Evolutionary conservation across 2,797 vertebrate species (phyloP), one percentile per base, ranked within the genome.

Genomic region (Chloroceryle amazona): DNA sequence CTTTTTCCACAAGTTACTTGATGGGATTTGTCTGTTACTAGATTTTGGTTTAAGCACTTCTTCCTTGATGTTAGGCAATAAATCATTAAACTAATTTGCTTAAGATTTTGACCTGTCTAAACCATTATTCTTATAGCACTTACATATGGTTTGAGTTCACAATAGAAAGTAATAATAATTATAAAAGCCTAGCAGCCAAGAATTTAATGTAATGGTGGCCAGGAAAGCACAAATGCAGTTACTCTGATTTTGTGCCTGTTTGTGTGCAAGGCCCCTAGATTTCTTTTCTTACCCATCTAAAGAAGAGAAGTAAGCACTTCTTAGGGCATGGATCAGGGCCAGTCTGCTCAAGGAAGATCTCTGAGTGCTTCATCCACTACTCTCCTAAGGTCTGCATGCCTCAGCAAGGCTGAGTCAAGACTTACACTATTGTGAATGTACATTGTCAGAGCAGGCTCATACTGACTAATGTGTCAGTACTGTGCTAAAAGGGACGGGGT

Each of bases 371-470:
- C 35, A 55, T 8, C 7, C 25, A 7, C 10, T 14, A 33, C 6
- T 37, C 16, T 63, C 35, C 52, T 41, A 44, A 80, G 35, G 21
- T 47, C 35, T 82, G 26, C 17, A 8, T 62, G 49, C 17, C n/a
- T 73, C 63, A 76, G 42, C 19, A 66, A 87, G 55, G 42, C 52
- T 73, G 67, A 62, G 57, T 81, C 42, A 44, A 47, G 39, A 11
- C 28, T 49, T 57, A 46, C 5, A 18, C 42, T 60, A 23, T 13
- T 28, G 37, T 67, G n/a, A 6, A 9, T 47, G 10, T 26, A 35
- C 16, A 1, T 11, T 19, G 23, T 31, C 31, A 0, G 0, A 37
- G 11, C n/a, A 28, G 46, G 49, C 55, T 52, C 52, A 3, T n/a
- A n/a, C 14, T 11, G 35, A 31, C 47, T 47, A 5, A 13, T 60